Evolutionary conservation across 2,113 vertebrate genomes (phyloP).

Genomic region (Casuarius casuarius): DNA sequence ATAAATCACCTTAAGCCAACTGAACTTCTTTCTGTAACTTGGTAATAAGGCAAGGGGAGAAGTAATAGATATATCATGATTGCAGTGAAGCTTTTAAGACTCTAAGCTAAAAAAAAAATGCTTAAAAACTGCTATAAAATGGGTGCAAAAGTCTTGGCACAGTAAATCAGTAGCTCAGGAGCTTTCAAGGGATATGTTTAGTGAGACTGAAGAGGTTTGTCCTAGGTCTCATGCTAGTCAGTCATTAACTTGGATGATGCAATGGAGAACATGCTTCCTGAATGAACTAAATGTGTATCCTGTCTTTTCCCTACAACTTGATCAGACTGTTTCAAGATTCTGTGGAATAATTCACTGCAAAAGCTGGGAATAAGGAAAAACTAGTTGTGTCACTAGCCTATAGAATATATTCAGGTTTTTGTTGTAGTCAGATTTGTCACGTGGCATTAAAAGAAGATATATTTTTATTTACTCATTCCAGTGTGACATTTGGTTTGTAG

Average conservation of each 20-base stretch:
- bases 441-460: background rate
- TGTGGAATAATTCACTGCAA: background rate
- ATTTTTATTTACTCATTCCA: conserved; percentile 44
- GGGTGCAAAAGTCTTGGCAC: background rate
- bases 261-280: background rate
- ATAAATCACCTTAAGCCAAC: background rate
- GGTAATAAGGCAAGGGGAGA: background rate
- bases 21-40: background rate
- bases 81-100: background rate
- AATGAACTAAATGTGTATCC: background rate
- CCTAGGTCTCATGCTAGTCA: background rate
- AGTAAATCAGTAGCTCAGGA: fast-evolving
- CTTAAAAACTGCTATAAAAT: fast-evolving
- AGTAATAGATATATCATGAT: fast-evolving
- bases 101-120: background rate
- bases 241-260: background rate
- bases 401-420: background rate
- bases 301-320: background rate
- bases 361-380: background rate
- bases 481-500: background rate
- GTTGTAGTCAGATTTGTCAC: background rate
- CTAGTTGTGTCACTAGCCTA: background rate
- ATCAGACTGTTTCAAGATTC: background rate
- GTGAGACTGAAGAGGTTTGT: background rate
- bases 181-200: background rate